These are phyloP conservation scores for Phalacrocorax pelagicus DNA, from an alignment of 2,113 vertebrate genomes.

Conservation along the genomic window DNA sequence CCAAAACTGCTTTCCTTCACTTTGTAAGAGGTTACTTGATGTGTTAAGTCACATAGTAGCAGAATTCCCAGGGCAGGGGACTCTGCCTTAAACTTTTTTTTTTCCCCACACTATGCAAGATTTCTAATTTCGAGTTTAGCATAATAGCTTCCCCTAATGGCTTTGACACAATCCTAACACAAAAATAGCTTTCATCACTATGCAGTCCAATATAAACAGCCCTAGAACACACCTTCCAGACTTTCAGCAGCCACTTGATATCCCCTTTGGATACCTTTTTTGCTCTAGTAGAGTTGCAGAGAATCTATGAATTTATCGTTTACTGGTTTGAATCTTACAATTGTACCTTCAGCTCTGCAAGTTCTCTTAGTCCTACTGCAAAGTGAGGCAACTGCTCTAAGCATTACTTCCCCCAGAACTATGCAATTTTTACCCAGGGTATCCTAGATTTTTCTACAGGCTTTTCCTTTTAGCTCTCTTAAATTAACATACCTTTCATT, in stretches of 20 bases:
- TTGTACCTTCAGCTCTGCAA: neutral
- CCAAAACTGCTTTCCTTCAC: neutral
- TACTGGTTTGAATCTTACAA: neutral
- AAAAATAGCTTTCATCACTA: neutral
- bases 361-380: neutral
- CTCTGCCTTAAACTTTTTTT: neutral
- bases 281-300: neutral
- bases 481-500: neutral
- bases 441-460: neutral
- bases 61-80: neutral
- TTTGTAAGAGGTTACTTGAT: neutral
- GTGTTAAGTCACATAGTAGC: neutral
- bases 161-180: neutral
- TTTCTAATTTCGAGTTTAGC: neutral
- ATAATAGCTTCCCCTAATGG: neutral
- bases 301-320: neutral
- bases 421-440: neutral
- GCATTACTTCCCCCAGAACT: neutral
- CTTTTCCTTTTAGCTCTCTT: neutral
- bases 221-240: neutral
- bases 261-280: neutral
- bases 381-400: neutral
- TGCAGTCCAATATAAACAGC: neutral
- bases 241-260: conserved; percentile 1
- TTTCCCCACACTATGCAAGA: neutral